Evolutionary conservation across 2,888 invertebrate genomes (phyloP).

Genomic region (Drosophila yooni): DNA sequence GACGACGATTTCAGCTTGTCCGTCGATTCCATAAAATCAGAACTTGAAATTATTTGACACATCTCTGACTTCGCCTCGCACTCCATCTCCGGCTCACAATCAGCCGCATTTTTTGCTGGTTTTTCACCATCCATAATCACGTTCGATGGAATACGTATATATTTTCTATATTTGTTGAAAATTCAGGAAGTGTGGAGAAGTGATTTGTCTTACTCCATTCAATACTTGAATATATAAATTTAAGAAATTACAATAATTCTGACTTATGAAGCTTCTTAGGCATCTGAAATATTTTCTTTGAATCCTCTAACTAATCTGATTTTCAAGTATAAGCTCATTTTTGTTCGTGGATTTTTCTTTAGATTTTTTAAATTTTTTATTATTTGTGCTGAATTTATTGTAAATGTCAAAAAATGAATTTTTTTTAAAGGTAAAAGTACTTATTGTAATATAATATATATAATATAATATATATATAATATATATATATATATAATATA

Average conservation of each 20-base stretch:
- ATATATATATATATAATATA: too few relatives aligned
- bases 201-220: neutral
- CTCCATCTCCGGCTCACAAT: neutral
- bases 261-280: neutral
- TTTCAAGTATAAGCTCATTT: neutral
- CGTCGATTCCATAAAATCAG: neutral
- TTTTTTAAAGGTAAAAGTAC: too few relatives aligned
- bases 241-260: neutral
- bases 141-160: neutral
- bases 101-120: neutral
- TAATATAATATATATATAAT: too few relatives aligned
- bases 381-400: neutral
- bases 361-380: neutral
- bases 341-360: neutral
- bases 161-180: neutral
- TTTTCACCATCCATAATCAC: neutral
- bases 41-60: neutral
- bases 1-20: neutral
- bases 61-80: neutral
- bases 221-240: neutral
- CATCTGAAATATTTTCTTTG: neutral
- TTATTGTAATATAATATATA: too few relatives aligned
- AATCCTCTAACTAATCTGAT: neutral
- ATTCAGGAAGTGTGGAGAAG: neutral
- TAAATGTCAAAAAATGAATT: too few relatives aligned